Percentiles rank a stretch among this genome's conserved stretches.
Conservation (phyloP, 1,140 invertebrate species). For the Drosophila aff. region DNA sequence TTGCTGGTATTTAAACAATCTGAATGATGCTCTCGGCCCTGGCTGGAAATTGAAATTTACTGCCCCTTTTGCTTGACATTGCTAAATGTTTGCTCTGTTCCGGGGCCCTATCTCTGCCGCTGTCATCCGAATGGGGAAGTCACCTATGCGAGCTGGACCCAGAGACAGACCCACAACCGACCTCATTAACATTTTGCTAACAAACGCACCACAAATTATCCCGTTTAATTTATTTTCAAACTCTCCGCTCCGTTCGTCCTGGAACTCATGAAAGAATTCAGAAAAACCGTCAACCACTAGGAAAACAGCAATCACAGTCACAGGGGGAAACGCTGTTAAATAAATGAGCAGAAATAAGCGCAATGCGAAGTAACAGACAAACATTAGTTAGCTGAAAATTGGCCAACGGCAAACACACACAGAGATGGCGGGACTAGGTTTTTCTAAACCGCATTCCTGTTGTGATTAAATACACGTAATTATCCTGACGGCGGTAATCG, state of each 20-base stretch:
- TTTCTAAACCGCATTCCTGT: slow-evolving; percentile 42
- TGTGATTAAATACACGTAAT: slow-evolving; percentile 70
- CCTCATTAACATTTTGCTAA: slow-evolving; percentile 56
- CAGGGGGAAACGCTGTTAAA: slow-evolving; percentile 46
- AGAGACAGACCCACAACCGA: slow-evolving; percentile 5
- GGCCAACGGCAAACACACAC: slow-evolving; percentile 26
- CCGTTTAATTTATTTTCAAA: slow-evolving; percentile 56
- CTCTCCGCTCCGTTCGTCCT: slow-evolving; percentile 5
- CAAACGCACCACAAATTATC: slow-evolving; percentile 75
- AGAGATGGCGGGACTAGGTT: slow-evolving; percentile 19
- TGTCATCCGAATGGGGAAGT: slow-evolving; percentile 25
- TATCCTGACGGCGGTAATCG: slow-evolving; percentile 29
- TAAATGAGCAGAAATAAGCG: slow-evolving; percentile 64
- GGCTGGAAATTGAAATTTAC: slow-evolving; percentile 69
- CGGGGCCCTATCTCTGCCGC: slow-evolving; percentile 16
- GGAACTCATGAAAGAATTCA: slow-evolving; percentile 18
- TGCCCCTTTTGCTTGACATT: slow-evolving; percentile 26
- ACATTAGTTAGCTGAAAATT: slow-evolving; percentile 73
- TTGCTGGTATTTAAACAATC: slow-evolving; percentile 63
- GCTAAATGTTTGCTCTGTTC: slow-evolving; percentile 43
- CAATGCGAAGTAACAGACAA: slow-evolving; percentile 53
- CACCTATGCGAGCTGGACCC: slow-evolving; percentile 11
- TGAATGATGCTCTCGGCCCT: slow-evolving; percentile 47
- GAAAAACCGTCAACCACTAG: slow-evolving; percentile 22
- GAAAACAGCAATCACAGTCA: slow-evolving; percentile 36